phyloP scores from a whole-genome alignment of 2,888 invertebrate species.

The Macrosiphum euphorbiae region DNA sequence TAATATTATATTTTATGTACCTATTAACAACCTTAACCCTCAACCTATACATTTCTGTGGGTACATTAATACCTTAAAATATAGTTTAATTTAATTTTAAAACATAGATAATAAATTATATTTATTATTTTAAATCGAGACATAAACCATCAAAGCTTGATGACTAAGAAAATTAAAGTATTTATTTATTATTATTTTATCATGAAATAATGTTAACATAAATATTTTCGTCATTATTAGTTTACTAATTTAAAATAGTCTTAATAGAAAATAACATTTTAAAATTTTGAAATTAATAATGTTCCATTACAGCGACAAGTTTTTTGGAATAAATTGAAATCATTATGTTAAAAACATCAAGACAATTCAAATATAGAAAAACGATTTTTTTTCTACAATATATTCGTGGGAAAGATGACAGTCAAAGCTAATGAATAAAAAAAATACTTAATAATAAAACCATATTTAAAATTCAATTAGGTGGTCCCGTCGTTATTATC shows the following conservation, averaged over 20 bases:
- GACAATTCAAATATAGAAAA: constrained; percentile 26
- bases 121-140: background rate
- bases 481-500: constrained; percentile 62
- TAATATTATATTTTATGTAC: too few relatives aligned
- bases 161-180: background rate
- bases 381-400: constrained; percentile 28
- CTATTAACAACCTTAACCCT: too few relatives aligned
- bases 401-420: constrained; percentile 56
- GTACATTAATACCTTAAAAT: too few relatives aligned
- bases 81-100: background rate
- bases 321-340: background rate
- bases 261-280: background rate
- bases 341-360: background rate
- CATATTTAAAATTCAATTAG: constrained; percentile 61
- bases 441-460: constrained; percentile 55
- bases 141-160: background rate
- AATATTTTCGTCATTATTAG: background rate
- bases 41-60: too few relatives aligned
- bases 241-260: background rate
- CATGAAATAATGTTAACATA: background rate
- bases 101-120: background rate
- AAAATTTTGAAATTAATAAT: background rate
- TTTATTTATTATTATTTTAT: constrained; percentile 12
- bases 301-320: background rate
- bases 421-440: constrained; percentile 14